Evolutionary conservation across 2,797 vertebrate genomes (phyloP).

Genomic region (Merluccius polli): DNA sequence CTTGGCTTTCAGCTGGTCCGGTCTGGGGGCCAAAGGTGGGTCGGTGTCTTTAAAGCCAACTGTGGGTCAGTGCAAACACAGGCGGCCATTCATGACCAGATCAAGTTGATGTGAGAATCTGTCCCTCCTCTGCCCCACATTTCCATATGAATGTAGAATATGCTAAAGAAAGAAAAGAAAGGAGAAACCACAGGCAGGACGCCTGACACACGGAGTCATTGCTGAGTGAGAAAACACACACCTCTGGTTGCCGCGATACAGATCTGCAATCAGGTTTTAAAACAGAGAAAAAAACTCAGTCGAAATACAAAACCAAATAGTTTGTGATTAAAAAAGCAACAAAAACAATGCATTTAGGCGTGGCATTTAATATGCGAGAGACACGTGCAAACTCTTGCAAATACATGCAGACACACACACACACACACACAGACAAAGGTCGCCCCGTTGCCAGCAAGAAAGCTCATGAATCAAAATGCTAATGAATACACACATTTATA

Average conservation of each 20-base stretch:
- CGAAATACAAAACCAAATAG: slow-evolving; percentile 33
- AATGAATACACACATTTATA: slow-evolving; percentile 26
- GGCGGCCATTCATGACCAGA: slow-evolving; percentile 95
- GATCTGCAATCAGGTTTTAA: not conserved
- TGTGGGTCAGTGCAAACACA: slow-evolving; percentile 93
- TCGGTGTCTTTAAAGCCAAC: slow-evolving; percentile 85
- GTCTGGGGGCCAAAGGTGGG: slow-evolving; percentile 74
- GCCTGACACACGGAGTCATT: slow-evolving; percentile 83
- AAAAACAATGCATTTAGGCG: not conserved
- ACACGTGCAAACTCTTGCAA: slow-evolving; percentile 22
- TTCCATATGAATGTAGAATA: slow-evolving; percentile 99
- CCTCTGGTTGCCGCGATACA: not conserved
- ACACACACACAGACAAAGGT: slow-evolving; percentile 42
- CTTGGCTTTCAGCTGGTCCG: slow-evolving; percentile 78
- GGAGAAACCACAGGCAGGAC: slow-evolving; percentile 66
- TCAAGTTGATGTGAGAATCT: slow-evolving; percentile 99
- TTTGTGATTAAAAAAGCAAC: not conserved
- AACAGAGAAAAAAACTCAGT: not conserved
- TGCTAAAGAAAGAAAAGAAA: slow-evolving; percentile 80
- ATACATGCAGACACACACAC: slow-evolving; percentile 23
- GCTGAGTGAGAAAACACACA: slow-evolving; percentile 22
- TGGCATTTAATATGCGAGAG: slow-evolving; percentile 6
- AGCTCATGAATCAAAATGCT: slow-evolving; percentile 48
- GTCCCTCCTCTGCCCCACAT: slow-evolving; percentile 87
- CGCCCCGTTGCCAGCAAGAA: slow-evolving; percentile 40